Evolutionary conservation across 1,140 invertebrate species (phyloP), one percentile per base, ranked within the genome.

Genomic region (Bombyx mori): DNA sequence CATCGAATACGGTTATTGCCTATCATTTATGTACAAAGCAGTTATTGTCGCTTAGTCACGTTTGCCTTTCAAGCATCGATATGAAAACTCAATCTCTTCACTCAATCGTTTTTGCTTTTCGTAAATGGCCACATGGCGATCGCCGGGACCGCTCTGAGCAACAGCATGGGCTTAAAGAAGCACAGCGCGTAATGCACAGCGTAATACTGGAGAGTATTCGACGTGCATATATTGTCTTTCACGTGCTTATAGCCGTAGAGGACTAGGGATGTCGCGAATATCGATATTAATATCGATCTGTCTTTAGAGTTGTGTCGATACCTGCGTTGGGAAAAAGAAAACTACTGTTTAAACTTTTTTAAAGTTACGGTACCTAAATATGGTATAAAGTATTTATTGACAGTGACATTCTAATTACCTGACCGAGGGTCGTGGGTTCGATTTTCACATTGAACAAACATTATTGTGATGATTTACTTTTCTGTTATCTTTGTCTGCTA

Each of bases 271-370:
- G 71, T 76, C 0, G 57, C 44, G 10, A 79, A 62, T 7, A 63
- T 49, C 7, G 77, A 67, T 61, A 84, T 65, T 35, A 72, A 48
- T 1, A 81, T 45, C 3, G 81, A 84, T 4, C 79, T 60, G 22
- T 73, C 63, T 48, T 65, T 75, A 1, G 82, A 75, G 58, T 79
- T 68, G 54, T 82, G 76, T 42, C 82, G 79, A 60, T 77, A 83
- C 52, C 82, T 85, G 79, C 8, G 75, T 79, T 46, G 63, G 52
- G 62, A 56, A 63, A 58, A 22, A 64, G 45, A 60, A 56, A 35
- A 22, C 18, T 49, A n/a, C 2, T 12, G 1, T 51, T 1, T n/a
- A 9, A 22, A n/a, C 49, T n/a, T 51, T 22, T 18, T 18, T 0
- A 18, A 18, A 18, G 12, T 18, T 18, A 18, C 1, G 12, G 1